A percentile compares a stretch with the other conserved stretches of the same genome.
These are phyloP conservation scores for Alcedo quadribrachys DNA, from an alignment of 2,797 vertebrate species.

Conservation along the genomic window DNA sequence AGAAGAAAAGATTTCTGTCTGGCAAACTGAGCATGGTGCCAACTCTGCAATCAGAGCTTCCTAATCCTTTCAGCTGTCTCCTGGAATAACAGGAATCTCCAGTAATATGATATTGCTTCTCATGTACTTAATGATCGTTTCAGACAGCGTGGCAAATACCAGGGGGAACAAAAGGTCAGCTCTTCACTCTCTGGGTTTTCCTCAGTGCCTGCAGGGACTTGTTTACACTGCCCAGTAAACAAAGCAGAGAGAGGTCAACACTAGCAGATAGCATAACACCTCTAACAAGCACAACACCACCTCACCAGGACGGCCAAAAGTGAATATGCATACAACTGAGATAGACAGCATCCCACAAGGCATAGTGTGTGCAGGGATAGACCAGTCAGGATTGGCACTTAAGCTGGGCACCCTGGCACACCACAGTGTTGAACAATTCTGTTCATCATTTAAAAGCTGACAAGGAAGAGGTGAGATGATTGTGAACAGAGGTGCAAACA, in stretches of 20 bases:
- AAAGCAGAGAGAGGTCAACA: not conserved
- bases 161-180: not conserved
- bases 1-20: not conserved
- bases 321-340: not conserved
- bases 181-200: not conserved
- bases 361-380: not conserved
- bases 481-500: not conserved
- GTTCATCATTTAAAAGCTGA: not conserved
- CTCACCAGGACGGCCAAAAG: not conserved
- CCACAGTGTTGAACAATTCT: not conserved
- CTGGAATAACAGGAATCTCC: not conserved
- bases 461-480: not conserved
- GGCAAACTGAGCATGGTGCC: not conserved
- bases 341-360: not conserved
- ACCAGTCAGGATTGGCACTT: not conserved
- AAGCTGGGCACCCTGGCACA: not conserved
- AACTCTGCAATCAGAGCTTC: not conserved
- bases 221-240: not conserved
- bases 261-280: not conserved
- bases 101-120: not conserved
- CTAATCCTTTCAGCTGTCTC: not conserved
- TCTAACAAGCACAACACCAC: not conserved
- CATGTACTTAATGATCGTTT: not conserved
- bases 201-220: not conserved
- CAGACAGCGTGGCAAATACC: not conserved